phyloP scores from a whole-genome alignment of 2,888 invertebrate species.

The Caenorhabditis afra region DNA sequence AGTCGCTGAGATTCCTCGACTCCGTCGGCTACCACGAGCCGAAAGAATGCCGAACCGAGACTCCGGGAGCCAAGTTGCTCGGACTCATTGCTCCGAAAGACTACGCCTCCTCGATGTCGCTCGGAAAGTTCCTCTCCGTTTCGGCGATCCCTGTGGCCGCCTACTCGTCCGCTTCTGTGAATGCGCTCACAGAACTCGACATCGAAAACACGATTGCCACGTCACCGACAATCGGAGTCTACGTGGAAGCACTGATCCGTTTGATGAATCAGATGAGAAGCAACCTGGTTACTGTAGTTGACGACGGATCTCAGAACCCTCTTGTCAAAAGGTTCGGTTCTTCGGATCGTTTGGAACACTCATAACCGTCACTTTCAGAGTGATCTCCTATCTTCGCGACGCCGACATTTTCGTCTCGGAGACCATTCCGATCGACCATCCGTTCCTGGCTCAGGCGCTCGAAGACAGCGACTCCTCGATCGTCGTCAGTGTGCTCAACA shows the following conservation, averaged over 20 bases:
- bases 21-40: constrained; percentile 78
- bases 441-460: constrained; percentile 70
- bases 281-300: constrained; percentile 75
- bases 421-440: constrained; percentile 70
- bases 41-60: constrained; percentile 73
- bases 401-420: constrained; percentile 74
- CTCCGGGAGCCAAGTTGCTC: constrained; percentile 66
- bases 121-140: constrained; percentile 73
- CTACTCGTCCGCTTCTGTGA: constrained; percentile 71
- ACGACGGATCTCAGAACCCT: constrained; percentile 67
- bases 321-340: constrained; percentile 56
- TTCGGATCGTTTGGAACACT: too few species aligned
- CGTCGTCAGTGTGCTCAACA: constrained; percentile 70
- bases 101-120: constrained; percentile 68
- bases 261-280: constrained; percentile 71
- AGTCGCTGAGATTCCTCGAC: constrained; percentile 78
- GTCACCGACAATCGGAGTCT: constrained; percentile 73
- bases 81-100: constrained; percentile 78
- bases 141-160: constrained; percentile 75
- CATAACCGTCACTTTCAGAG: constrained; percentile 41
- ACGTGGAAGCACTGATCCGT: constrained; percentile 69
- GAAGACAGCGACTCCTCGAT: constrained; percentile 73
- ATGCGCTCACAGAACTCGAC: constrained; percentile 69
- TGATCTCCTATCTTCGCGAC: constrained; percentile 66
- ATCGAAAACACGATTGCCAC: constrained; percentile 72